A percentile compares a stretch with the other conserved stretches of the same genome.
Evolutionary conservation across 2,888 invertebrate genomes (phyloP).

Genomic region (Andrena bucephala): DNA sequence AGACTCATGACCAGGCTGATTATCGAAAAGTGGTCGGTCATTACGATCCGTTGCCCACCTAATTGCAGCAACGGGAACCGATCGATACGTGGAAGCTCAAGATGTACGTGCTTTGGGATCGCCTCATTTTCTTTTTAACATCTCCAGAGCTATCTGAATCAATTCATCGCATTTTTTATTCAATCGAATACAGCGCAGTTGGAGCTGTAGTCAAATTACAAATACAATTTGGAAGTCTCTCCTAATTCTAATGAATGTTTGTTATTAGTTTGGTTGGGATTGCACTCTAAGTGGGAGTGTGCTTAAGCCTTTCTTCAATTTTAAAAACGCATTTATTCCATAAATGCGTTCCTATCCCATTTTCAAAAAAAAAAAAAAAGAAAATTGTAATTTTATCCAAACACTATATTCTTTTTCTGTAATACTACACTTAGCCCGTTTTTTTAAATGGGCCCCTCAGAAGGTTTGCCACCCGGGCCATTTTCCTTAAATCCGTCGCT

Average conservation of each 20-base stretch:
- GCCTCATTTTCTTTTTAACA: neutral
- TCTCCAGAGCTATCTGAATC: neutral
- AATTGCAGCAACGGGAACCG: slow-evolving; percentile 48
- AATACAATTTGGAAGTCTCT: neutral
- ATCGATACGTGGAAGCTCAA: neutral
- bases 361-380: too few relatives aligned
- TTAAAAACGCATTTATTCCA: too few relatives aligned
- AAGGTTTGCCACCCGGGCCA: too few relatives aligned
- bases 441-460: too few relatives aligned
- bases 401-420: too few relatives aligned
- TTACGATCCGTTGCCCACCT: slow-evolving; percentile 19
- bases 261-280: neutral
- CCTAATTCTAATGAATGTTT: neutral
- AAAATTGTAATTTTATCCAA: too few relatives aligned
- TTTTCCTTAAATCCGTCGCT: too few relatives aligned
- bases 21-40: slow-evolving; percentile 52
- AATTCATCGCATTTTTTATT: neutral
- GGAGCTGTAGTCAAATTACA: neutral
- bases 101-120: neutral
- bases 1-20: slow-evolving; percentile 45
- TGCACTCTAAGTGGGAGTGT: neutral
- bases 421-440: too few relatives aligned
- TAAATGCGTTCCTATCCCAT: too few relatives aligned
- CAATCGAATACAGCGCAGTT: neutral
- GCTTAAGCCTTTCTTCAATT: neutral